Evolutionary conservation across 2,797 vertebrate genomes (phyloP), one percentile per base, ranked within the genome.

Genomic region (Anolis apletophallus): DNA sequence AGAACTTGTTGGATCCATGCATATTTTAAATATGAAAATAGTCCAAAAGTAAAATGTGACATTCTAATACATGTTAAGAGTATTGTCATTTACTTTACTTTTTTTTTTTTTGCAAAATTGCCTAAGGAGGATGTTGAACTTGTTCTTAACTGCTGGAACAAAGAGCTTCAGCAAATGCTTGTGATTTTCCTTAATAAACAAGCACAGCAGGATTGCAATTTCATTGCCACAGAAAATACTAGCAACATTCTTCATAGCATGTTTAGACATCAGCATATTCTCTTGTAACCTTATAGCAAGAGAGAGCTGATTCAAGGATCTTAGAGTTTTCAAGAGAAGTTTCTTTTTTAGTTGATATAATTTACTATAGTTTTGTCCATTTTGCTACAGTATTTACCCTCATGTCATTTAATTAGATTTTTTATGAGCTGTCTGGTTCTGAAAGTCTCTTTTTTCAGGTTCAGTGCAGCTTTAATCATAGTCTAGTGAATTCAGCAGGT

Each of bases 81-180:
- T 73, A 69, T 86, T 86, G 34, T 89, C 78, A 61, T 80, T 81
- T 79, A 67, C 32, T 81, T n/a, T n/a, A n/a, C n/a, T n/a, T n/a
- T 82, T 91, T 82, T 89, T 92, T 87, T 91, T 83, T 89, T 92
- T 87, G 19, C 26, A 88, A 84, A 80, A 64, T 3, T 80, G 59
- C 85, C 40, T 89, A 71, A 77, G 81, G 80, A 82, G 78, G 79
- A 82, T 84, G 40, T 89, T 83, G 74, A 83, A 40, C 80, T 87
- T 93, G 57, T 87, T 93, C 36, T 88, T 92, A 87, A 1, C 81
- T 94, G 81, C 85, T 90, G 89, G 88, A 93, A 91, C 50, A 87
- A 93, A 94, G 90, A 85, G 72, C 87, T 90, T 87, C 71, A 80
- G 11, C 72, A 91, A 91, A 64, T 95, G 83, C 92, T 94, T 94